A percentile compares a stretch with the other conserved stretches of the same genome.
Evolutionary conservation across 1,140 invertebrate genomes (phyloP).

Genomic region (Calephelis virginiensis): DNA sequence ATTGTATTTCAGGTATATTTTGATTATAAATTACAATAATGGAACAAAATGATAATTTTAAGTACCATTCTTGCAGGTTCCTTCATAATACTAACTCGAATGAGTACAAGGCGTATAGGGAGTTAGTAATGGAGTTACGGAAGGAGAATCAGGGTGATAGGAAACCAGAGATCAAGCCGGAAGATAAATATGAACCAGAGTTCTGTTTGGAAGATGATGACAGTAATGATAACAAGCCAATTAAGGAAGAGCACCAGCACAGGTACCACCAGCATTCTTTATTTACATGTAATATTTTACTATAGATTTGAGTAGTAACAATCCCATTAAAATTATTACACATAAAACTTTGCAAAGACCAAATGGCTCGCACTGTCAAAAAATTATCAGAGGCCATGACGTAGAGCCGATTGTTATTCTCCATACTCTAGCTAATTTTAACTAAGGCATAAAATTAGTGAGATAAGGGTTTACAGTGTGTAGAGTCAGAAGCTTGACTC

Average conservation of each 20-base stretch:
- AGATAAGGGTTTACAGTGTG: too few species aligned
- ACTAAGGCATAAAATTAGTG: too few species aligned
- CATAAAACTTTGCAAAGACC: too few species aligned
- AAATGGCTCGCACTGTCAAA: too few species aligned
- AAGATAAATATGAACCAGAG: slow-evolving; percentile 76
- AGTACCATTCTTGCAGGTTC: slow-evolving; percentile 61
- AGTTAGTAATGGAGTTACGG: slow-evolving; percentile 55
- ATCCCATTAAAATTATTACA: too few species aligned
- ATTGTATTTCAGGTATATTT: slow-evolving; percentile 46
- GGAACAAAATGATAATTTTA: slow-evolving; percentile 30
- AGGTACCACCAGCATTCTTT: slow-evolving; percentile 36
- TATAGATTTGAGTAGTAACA: background rate
- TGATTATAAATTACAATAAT: slow-evolving; percentile 40
- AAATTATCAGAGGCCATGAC: too few species aligned
- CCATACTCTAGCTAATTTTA: too few species aligned
- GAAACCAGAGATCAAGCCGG: slow-evolving; percentile 62
- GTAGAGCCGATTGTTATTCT: too few species aligned
- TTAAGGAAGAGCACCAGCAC: slow-evolving; percentile 48
- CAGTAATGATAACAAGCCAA: slow-evolving; percentile 48
- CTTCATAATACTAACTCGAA: slow-evolving; percentile 66
- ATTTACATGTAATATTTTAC: background rate
- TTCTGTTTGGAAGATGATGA: slow-evolving; percentile 74
- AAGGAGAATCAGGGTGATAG: slow-evolving; percentile 40
- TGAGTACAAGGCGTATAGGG: slow-evolving; percentile 72
- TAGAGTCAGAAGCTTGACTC: too few species aligned